phyloP scores from a whole-genome alignment of 1,140 invertebrate species.

The Antheraea pernyi region DNA sequence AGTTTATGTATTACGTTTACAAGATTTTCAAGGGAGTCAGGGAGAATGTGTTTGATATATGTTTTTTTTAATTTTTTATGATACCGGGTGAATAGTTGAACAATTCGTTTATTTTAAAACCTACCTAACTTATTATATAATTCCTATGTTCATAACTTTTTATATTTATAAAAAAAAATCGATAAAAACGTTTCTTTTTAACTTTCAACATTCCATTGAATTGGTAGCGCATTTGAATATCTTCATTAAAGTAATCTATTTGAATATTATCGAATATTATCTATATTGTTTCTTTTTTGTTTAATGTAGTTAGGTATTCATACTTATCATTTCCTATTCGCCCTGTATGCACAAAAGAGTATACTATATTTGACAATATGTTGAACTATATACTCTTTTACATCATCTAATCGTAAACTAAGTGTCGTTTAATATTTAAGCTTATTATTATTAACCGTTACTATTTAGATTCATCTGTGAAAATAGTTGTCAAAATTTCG shows the following conservation, averaged over 20 bases:
- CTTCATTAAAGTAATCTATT: background rate
- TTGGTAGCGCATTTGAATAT: background rate
- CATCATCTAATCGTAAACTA: conserved; percentile 32
- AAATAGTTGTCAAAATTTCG: conserved; percentile 73
- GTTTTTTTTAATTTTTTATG: background rate
- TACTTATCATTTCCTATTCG: background rate
- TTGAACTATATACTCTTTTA: conserved; percentile 2
- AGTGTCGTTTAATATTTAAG: conserved; percentile 51
- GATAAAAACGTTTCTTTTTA: background rate
- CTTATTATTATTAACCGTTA: conserved; percentile 43
- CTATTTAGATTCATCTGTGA: conserved; percentile 65
- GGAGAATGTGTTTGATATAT: background rate
- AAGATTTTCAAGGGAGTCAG: background rate
- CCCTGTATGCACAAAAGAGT: background rate
- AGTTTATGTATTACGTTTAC: conserved; percentile 47
- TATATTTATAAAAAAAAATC: no score
- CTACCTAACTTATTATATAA: background rate
- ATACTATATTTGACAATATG: background rate
- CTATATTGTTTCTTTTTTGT: background rate
- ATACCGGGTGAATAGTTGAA: conserved; percentile 14
- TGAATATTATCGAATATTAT: background rate
- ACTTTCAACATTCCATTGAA: background rate
- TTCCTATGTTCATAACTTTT: background rate
- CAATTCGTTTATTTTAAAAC: background rate
- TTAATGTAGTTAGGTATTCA: no score